Conservation (phyloP, 2,888 invertebrate species). For the Chromoteleia sp. region DNA sequence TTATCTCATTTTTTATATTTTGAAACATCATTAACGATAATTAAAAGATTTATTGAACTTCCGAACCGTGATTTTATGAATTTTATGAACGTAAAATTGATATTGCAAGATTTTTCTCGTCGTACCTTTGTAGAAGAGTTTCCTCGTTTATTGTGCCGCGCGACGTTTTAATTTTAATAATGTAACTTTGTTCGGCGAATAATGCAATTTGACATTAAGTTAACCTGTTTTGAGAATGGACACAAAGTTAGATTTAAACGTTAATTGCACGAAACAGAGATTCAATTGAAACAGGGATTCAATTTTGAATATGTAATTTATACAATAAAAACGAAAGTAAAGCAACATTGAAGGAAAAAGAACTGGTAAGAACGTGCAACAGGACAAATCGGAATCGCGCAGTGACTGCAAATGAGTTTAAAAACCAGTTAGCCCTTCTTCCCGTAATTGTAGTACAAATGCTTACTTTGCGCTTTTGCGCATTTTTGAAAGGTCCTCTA, state of each 20-base stretch:
- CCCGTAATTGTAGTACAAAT: conserved; percentile 6
- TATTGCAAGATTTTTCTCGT: conserved; percentile 23
- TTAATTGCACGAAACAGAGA: not conserved
- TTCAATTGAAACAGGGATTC: not conserved
- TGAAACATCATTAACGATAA: conserved; percentile 20
- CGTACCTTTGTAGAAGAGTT: not conserved
- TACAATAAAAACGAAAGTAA: no score
- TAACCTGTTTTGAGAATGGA: conserved; percentile 15
- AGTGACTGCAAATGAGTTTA: conserved; percentile 1
- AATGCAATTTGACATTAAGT: conserved; percentile 31
- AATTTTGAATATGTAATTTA: not conserved
- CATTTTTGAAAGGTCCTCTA: no score
- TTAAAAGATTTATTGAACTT: conserved; percentile 15
- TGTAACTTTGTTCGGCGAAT: conserved; percentile 28
- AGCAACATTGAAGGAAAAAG: not conserved
- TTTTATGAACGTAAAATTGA: conserved; percentile 6
- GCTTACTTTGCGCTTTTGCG: not conserved
- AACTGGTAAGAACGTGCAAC: no score
- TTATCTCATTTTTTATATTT: not conserved
- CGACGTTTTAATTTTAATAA: conserved; percentile 45
- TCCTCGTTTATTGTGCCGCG: conserved; percentile 23
- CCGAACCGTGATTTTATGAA: not conserved
- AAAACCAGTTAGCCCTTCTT: not conserved
- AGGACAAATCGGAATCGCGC: not conserved
- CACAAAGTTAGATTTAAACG: not conserved